A percentile compares a stretch with the other conserved stretches of the same genome.
Evolutionary conservation across 1,140 invertebrate species (phyloP).

Genomic region (Notospermus geniculatus): DNA sequence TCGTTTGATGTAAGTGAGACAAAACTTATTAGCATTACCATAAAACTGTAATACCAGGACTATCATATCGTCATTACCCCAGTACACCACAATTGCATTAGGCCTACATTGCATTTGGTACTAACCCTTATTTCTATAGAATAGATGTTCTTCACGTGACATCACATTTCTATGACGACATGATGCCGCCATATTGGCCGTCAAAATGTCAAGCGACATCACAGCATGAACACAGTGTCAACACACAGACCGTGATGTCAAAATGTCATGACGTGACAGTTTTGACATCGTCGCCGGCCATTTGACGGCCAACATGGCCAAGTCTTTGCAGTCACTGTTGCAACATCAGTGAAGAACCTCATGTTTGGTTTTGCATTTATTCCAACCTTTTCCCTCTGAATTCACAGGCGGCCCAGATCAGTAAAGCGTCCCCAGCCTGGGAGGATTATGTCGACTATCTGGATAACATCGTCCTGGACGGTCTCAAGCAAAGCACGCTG

Average conservation of each 20-base stretch:
- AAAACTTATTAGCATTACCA: conserved; percentile 7
- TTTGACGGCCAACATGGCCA: too few species aligned
- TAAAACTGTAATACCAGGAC: neutral
- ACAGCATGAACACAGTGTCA: too few species aligned
- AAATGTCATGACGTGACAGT: too few species aligned
- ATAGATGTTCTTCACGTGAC: neutral
- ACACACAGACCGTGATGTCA: too few species aligned
- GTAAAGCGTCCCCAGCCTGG: conserved; percentile 69
- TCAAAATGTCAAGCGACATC: too few species aligned
- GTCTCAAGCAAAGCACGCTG: conserved; percentile 60
- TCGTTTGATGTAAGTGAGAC: conserved; percentile 54
- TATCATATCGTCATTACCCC: too few species aligned
- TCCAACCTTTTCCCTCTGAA: conserved; percentile 7
- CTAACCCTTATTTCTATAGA: neutral
- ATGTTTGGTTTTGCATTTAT: neutral
- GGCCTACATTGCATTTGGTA: too few species aligned
- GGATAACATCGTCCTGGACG: conserved; percentile 78
- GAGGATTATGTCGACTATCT: conserved; percentile 80
- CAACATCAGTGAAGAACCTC: neutral
- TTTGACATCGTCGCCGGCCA: too few species aligned
- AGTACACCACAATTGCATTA: too few species aligned
- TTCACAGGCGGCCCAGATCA: conserved; percentile 53
- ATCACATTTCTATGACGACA: neutral
- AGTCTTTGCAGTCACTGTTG: too few species aligned
- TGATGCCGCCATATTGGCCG: too few species aligned